Evolutionary conservation across 2,888 invertebrate genomes (phyloP).

Genomic region (Hirtodrosophila confusa): DNA sequence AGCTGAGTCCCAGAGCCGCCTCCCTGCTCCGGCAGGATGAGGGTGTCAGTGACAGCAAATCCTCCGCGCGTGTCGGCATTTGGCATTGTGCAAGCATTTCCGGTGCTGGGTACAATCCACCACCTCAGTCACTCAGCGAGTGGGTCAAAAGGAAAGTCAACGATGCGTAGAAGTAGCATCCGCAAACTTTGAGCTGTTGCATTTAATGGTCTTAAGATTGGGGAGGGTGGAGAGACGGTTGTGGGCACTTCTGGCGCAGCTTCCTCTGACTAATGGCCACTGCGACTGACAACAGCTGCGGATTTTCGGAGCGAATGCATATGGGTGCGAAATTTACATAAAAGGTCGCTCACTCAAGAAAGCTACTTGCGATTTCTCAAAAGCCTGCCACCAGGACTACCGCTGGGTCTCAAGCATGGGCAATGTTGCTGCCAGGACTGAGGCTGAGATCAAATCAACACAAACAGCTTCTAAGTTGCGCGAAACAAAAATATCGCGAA

Average conservation of each 20-base stretch:
- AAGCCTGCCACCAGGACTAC: neutral
- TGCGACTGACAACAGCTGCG: slow-evolving; percentile 78
- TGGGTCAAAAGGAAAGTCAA: slow-evolving; percentile 25
- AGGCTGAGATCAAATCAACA: slow-evolving; percentile 30
- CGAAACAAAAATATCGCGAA: slow-evolving; percentile 4
- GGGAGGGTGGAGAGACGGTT: slow-evolving; percentile 4
- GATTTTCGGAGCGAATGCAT: slow-evolving; percentile 73
- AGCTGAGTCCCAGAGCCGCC: slow-evolving; percentile 23
- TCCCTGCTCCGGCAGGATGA: slow-evolving; percentile 3
- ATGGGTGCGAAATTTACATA: slow-evolving; percentile 68
- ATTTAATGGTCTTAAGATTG: slow-evolving; percentile 63
- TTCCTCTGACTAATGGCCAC: slow-evolving; percentile 72
- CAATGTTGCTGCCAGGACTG: neutral
- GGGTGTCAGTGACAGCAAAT: slow-evolving; percentile 64
- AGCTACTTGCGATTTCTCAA: slow-evolving; percentile 53
- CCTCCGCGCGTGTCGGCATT: slow-evolving; percentile 77
- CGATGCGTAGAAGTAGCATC: slow-evolving; percentile 19
- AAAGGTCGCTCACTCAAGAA: slow-evolving; percentile 70
- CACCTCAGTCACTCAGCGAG: slow-evolving; percentile 24
- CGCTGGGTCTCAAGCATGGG: neutral
- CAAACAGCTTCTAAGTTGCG: neutral
- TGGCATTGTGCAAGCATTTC: slow-evolving; percentile 74
- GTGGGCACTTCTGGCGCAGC: slow-evolving; percentile 50
- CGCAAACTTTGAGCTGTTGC: slow-evolving; percentile 67
- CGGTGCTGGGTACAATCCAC: slow-evolving; percentile 38